phyloP scores from a whole-genome alignment of 2,797 vertebrate genomes.

The Mus caroli region DNA sequence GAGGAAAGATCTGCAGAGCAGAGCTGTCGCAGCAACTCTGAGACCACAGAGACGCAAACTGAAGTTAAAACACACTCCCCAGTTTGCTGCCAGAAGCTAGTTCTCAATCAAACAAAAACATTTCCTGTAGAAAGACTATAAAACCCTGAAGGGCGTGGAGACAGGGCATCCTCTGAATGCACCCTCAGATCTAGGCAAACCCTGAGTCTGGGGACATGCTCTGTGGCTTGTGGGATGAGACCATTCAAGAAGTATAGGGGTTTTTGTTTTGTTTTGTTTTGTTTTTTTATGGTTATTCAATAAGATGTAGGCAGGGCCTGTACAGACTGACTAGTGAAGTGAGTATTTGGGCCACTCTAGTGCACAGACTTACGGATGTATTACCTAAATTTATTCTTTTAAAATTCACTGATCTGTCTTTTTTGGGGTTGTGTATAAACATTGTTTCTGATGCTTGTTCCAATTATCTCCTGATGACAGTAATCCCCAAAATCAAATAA shows the following conservation, averaged over 20 bases:
- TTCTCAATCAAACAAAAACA: slow-evolving; percentile 30
- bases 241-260: neutral
- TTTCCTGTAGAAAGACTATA: slow-evolving; percentile 8
- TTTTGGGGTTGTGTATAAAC: neutral
- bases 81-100: neutral
- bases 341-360: neutral
- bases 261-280: too few species aligned
- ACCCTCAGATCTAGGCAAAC: neutral
- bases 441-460: neutral
- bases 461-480: neutral
- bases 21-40: neutral
- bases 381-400: slow-evolving; percentile 19
- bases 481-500: slow-evolving; percentile 20
- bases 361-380: neutral
- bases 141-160: neutral
- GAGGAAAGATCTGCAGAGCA: neutral
- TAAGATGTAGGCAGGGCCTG: neutral
- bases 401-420: neutral
- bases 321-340: slow-evolving; percentile 10
- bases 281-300: neutral
- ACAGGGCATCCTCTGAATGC: neutral
- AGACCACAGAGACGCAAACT: neutral
- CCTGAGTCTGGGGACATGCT: neutral
- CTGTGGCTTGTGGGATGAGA: slow-evolving; percentile 1
- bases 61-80: neutral